Base-by-base conservation (phyloP, 2,113 vertebrate genomes). In the Scomber colias region DNA sequence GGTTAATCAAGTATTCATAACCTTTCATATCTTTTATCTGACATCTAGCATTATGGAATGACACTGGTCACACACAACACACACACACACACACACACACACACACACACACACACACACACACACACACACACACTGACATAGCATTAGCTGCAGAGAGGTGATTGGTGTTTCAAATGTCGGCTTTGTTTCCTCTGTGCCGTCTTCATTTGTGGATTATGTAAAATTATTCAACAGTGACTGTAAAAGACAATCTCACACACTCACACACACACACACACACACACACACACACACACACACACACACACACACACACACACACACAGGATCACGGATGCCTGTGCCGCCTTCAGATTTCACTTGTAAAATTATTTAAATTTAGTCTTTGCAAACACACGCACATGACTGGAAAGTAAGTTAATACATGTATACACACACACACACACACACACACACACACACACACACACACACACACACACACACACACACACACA, bases 111-210 rank as follows among this genome's bases (percentile, higher is more conserved):
- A 61, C 56, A 77, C 72, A 31, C 40, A 56, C 61, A 54, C 73
- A 35, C 46, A 27, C 49, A 17, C 30, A 16, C 16, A 61, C 40
- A 62, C 53, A 24, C 21, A n/a, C n/a, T n/a, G n/a, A n/a, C n/a
- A n/a, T n/a, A n/a, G n/a, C n/a, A n/a, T n/a, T n/a, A n/a, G n/a
- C n/a, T 21, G 49, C 76, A 6, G 67, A 72, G 54, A 70, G 77
- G 76, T 83, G 85, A 87, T 80, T 83, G 73, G 81, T 81, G 65
- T 67, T 84, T 80, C 55, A 82, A 75, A 85, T 84, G 82, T 77
- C 68, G 63, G 14, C 55, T 82, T 81, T 10, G 31, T 86, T 75
- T 82, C 57, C 24, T 19, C 65, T 59, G 68, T 57, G 55, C 66
- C 27, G 44, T 75, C 70, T 62, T 53, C 45, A 49, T 81, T 75